Percentiles rank a stretch among this genome's conserved stretches.
These are phyloP conservation scores for Solea solea DNA, from an alignment of 2,113 vertebrate species.

Conservation along the genomic window DNA sequence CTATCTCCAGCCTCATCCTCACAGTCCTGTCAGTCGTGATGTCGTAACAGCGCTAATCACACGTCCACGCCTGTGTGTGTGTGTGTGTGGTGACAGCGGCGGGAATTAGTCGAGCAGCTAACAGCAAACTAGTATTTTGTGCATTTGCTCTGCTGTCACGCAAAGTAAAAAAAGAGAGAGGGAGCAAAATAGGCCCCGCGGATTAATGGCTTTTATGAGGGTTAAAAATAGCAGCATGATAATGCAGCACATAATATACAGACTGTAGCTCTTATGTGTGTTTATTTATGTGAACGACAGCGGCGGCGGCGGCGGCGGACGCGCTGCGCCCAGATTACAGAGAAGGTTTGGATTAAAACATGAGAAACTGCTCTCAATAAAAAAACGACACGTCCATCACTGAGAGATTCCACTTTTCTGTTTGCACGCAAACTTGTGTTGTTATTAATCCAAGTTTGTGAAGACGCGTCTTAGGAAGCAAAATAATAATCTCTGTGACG, in stretches of 20 bases:
- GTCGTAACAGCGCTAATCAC: slow-evolving; percentile 26
- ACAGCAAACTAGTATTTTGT: slow-evolving; percentile 13
- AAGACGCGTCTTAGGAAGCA: slow-evolving; percentile 34
- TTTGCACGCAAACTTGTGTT: slow-evolving; percentile 34
- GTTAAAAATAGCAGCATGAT: slow-evolving; percentile 53
- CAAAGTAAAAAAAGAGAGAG: not conserved
- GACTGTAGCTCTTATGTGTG: slow-evolving; percentile 9
- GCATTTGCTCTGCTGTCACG: slow-evolving; percentile 32
- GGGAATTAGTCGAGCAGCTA: slow-evolving; percentile 27
- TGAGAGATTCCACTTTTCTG: slow-evolving; percentile 9
- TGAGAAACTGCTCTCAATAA: slow-evolving; percentile 2
- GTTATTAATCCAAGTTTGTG: slow-evolving; percentile 40
- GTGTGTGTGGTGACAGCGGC: not conserved
- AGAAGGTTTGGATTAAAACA: slow-evolving; percentile 1
- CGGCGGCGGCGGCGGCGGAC: not conserved
- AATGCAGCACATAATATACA: slow-evolving; percentile 46
- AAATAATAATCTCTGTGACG: no score
- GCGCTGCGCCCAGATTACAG: slow-evolving; percentile 17
- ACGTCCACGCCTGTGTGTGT: not conserved
- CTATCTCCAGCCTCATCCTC: slow-evolving; percentile 26
- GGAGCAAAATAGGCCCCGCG: slow-evolving; percentile 3
- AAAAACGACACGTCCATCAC: slow-evolving; percentile 58
- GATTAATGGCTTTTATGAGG: slow-evolving; percentile 46
- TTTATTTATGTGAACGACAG: slow-evolving; percentile 27
- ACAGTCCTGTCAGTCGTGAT: slow-evolving; percentile 8